Evolutionary conservation across 1,140 invertebrate genomes (phyloP), one percentile per base, ranked within the genome.

Genomic region (Fopius arisanus): DNA sequence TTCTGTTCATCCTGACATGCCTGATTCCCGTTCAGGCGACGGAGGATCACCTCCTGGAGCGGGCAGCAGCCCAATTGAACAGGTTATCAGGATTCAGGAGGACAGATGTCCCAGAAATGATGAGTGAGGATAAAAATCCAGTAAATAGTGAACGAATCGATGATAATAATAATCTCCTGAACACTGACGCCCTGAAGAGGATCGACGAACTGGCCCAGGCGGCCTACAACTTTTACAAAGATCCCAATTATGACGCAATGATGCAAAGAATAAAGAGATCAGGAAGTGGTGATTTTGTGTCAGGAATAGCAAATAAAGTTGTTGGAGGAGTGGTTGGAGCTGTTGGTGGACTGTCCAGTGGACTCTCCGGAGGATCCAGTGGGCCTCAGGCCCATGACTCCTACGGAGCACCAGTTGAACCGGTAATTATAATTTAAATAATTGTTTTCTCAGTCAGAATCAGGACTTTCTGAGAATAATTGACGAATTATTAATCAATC

Each of bases 231-330:
- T n/a, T 82, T n/a, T 63, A 83, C 7, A 66, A 76, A 0, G 79
- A 85, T 70, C 77, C 82, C 2, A 69, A 54, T 26, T 84, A 83
- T 69, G 54, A 78, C 14, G 78, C 76, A 0, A 67, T 85, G 33
- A 81, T 85, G 79, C 77, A 83, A 48, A 78, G 82, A 21, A 82
- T 82, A 67, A 85, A 83, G 43, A 71, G 82, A 41, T 78, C 76
- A 0, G 67, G 70, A 1, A 69, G 71, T 3, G 81, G 83, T 0
- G 74, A 78, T 0, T 83, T 87, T 41, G 48, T 84, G 7, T 80
- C 84, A 0, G 82, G 83, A 19, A 82, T 88, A n/a, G 83, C 83
- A 0, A 81, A 81, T n/a, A 83, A 83, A 70, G 70, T 88, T 12
- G 74, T 88, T 7, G 80, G 79, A 4, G 83, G 85, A 4, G 76